Conservation (phyloP, 1,140 invertebrate species). For the Anoplolepis gracilipes region DNA sequence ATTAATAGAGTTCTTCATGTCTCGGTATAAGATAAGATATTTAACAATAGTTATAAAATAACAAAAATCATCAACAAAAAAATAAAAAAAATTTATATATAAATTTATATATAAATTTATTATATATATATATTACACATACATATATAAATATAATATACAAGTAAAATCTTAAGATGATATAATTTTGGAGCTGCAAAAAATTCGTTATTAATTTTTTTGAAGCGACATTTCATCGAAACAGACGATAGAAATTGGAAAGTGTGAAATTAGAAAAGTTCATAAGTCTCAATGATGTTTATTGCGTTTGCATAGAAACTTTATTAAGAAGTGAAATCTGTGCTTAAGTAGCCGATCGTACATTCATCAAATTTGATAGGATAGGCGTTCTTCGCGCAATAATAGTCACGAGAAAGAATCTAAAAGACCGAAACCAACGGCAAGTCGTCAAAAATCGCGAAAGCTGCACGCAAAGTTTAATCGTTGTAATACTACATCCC, state of each 20-base stretch:
- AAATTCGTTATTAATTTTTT: neutral
- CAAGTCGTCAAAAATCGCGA: slow-evolving; percentile 39
- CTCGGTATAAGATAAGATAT: neutral
- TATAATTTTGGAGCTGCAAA: neutral
- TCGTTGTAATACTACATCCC: slow-evolving; percentile 24
- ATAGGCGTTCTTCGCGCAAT: slow-evolving; percentile 38
- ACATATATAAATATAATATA: too few species aligned
- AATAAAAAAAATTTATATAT: neutral
- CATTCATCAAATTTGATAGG: slow-evolving; percentile 62
- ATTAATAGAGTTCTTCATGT: neutral
- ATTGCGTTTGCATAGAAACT: slow-evolving; percentile 37
- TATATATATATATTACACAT: too few species aligned
- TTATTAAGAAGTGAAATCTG: slow-evolving; percentile 58
- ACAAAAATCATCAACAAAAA: neutral
- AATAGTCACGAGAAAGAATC: slow-evolving; percentile 21
- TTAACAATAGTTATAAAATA: neutral
- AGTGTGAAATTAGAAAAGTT: slow-evolving; percentile 40
- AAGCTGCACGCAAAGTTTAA: slow-evolving; percentile 33
- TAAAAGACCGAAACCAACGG: slow-evolving; percentile 4
- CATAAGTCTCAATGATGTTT: slow-evolving; percentile 35
- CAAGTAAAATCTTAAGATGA: neutral
- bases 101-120: neutral
- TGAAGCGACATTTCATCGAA: slow-evolving; percentile 6
- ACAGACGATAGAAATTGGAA: slow-evolving; percentile 43
- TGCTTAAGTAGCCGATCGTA: slow-evolving; percentile 21